These are phyloP conservation scores for Nematostella vectensis DNA, from an alignment of 92 coral and sea anemone species.

Conservation along the genomic window DNA sequence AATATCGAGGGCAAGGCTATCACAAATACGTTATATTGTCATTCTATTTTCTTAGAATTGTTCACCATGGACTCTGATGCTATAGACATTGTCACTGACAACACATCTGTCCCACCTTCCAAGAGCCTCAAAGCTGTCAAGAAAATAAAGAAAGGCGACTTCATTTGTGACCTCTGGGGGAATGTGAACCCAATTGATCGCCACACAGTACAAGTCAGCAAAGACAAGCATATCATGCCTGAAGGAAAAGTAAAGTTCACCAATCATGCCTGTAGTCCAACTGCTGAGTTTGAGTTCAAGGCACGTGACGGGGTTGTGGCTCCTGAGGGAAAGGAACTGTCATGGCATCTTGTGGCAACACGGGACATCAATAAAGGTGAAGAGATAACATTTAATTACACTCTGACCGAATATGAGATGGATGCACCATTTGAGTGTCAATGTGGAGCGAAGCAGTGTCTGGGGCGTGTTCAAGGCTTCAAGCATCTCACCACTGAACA, in stretches of 20 bases:
- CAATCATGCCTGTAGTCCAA: constrained; percentile 19
- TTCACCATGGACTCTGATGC: constrained; percentile 15
- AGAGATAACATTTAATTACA: constrained; percentile 20
- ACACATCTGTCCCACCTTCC: constrained; percentile 9
- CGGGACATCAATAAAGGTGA: constrained; percentile 28
- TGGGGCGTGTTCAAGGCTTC: constrained; percentile 28
- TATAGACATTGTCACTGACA: constrained; percentile 6
- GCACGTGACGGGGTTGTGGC: background rate
- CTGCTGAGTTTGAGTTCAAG: constrained; percentile 9
- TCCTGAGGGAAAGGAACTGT: constrained; percentile 1
- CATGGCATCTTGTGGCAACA: constrained; percentile 19
- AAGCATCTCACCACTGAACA: constrained; percentile 18
- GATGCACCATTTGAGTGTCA: constrained; percentile 12
- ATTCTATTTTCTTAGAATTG: background rate
- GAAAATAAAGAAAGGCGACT: constrained; percentile 12
- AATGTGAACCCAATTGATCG: background rate
- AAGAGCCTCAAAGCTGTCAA: constrained; percentile 8
- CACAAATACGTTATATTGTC: no score
- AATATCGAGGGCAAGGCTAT: no score
- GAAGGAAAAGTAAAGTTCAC: background rate
- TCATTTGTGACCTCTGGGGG: constrained; percentile 29
- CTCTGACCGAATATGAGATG: constrained; percentile 20
- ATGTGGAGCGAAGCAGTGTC: constrained; percentile 16
- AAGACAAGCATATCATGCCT: constrained; percentile 3
- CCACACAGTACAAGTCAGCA: constrained; percentile 12